These are phyloP conservation scores for Archilochus colubris DNA, from an alignment of 2,113 vertebrate species.

Conservation along the genomic window DNA sequence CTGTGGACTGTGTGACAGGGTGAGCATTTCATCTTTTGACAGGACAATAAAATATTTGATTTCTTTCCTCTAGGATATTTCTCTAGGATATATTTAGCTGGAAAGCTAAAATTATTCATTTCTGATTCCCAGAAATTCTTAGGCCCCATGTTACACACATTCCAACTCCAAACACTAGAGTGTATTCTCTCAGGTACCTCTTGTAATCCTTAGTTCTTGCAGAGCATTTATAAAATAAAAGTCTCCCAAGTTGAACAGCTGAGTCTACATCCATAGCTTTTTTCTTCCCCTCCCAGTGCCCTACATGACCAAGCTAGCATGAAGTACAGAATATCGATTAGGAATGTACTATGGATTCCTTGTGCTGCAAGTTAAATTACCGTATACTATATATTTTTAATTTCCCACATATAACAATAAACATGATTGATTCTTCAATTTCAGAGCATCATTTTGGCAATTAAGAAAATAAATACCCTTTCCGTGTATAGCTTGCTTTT, in stretches of 20 bases:
- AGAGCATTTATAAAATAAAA: conserved; percentile 30
- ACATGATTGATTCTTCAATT: conserved; percentile 71
- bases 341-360: conserved; percentile 44
- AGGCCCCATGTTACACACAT: background rate
- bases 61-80: background rate
- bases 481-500: background rate
- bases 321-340: conserved; percentile 70
- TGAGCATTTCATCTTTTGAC: background rate
- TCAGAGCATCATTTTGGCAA: conserved; percentile 58
- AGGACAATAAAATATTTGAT: background rate
- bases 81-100: background rate
- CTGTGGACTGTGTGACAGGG: background rate
- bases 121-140: background rate
- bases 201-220: conserved; percentile 29
- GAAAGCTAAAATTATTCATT: background rate
- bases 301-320: conserved; percentile 55
- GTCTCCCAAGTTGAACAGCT: conserved; percentile 46
- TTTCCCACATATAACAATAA: conserved; percentile 73
- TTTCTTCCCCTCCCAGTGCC: background rate
- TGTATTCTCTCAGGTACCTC: background rate
- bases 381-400: conserved; percentile 60
- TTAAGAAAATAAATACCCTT: conserved; percentile 69
- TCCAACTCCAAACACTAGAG: background rate
- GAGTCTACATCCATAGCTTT: background rate
- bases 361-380: conserved; percentile 54